Evolutionary conservation across 1,140 invertebrate species (phyloP).

Genomic region (Bactericera cockerelli): DNA sequence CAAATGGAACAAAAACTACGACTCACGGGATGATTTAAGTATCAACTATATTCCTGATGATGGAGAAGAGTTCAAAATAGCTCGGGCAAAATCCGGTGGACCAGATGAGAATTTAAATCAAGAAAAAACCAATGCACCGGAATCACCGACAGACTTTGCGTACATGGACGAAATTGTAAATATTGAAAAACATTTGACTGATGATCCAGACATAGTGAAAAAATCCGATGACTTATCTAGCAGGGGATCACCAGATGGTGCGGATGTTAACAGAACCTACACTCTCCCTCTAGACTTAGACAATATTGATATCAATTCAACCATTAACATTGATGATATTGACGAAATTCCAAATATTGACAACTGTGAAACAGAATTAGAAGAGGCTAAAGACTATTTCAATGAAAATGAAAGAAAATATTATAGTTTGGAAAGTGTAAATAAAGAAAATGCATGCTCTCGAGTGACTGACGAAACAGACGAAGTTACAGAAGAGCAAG

Average conservation of each 20-base stretch:
- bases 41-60: neutral
- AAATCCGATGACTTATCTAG: no score
- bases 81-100: no score
- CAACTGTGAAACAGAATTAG: slow-evolving; percentile 3
- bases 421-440: no score
- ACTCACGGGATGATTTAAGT: neutral
- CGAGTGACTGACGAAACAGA: neutral
- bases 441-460: no score
- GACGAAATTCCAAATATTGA: slow-evolving; percentile 1
- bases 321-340: slow-evolving; percentile 3
- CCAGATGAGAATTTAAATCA: no score
- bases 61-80: neutral
- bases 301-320: neutral
- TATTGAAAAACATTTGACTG: no score
- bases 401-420: no score
- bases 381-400: neutral
- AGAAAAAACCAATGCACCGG: no score
- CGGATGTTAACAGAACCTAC: neutral
- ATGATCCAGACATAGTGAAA: no score
- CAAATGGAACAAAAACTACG: neutral
- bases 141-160: no score
- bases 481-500: neutral
- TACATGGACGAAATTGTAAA: no score
- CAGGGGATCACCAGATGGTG: neutral
- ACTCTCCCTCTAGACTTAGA: neutral